Percentiles rank a stretch among this genome's conserved stretches.
Conservation (phyloP, 2,113 vertebrate species). For the Petrocephalus microphthalmus region DNA sequence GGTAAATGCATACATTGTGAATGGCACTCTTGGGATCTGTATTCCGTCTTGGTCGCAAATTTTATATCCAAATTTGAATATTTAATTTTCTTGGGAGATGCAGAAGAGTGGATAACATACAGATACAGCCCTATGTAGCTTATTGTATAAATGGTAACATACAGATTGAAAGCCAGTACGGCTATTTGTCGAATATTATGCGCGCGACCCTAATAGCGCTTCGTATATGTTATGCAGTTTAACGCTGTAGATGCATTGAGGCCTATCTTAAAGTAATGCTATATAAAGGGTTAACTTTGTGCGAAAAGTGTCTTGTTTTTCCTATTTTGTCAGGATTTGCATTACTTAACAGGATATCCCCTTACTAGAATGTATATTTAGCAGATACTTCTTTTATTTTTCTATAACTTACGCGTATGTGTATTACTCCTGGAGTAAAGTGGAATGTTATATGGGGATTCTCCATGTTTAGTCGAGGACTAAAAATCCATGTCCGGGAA, state of each 20-base stretch:
- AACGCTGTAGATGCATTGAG: neutral
- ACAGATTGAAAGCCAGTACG: neutral
- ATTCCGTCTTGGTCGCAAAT: neutral
- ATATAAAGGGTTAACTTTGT: neutral
- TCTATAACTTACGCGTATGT: neutral
- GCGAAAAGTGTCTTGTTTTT: neutral
- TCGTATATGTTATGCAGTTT: no score
- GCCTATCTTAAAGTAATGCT: neutral
- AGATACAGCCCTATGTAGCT: neutral
- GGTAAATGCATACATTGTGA: conserved; percentile 29
- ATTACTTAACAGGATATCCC: neutral
- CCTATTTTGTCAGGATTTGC: neutral
- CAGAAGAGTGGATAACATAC: neutral
- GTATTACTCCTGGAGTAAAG: no score
- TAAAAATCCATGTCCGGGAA: no score
- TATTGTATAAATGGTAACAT: neutral
- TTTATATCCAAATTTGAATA: neutral
- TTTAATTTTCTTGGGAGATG: neutral
- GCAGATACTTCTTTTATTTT: neutral
- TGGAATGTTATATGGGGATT: no score
- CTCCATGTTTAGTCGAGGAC: no score
- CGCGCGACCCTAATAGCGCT: neutral
- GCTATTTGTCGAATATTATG: neutral
- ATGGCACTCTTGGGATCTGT: neutral
- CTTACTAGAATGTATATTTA: neutral